Evolutionary conservation across 2,888 invertebrate species (phyloP), one percentile per base, ranked within the genome.

Genomic region (Nymphalis c-album): DNA sequence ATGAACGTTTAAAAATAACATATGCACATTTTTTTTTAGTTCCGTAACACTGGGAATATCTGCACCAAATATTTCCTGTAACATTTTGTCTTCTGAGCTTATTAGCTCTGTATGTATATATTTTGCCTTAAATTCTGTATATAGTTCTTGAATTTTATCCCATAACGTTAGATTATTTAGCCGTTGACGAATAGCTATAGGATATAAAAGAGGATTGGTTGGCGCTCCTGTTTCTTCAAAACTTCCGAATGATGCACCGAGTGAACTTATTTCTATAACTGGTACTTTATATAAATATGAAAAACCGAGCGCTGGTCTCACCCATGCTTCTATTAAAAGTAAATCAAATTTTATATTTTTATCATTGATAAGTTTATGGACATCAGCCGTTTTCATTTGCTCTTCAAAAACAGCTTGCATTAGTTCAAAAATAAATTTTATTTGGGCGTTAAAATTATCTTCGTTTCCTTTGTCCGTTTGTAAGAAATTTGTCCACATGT

Each of bases 221-320:
- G 79, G 75, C 2, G 75, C 74, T 2, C 83, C 83, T 0, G 81
- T 31, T 1, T 59, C 31, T 7, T 77, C 69, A 17, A 76, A 73
- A 18, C 74, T 74, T 13, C 67, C 64, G 61, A 58, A 6, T 31
- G 74, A 0, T 5, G 67, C n/a, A 13, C 80, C 80, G 0, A 82
- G 73, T 0, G 85, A 85, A 71, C 81, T 83, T 0, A 87, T 53
- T 60, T 76, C 75, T 10, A 87, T 85, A 0, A 80, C 75, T 1
- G 87, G 85, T 0, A 71, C 80, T 60, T 84, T 81, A 35, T 76
- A 79, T 0, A 81, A 22, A 65, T 86, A 78, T 0, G 80, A 73
- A 13, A 81, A 74, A 0, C 74, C 77, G 17, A 84, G 64, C 0
- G 77, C 69, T 1, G 77, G 68, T 53, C 76, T 71, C 0, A 72